Evolutionary conservation across 2,888 invertebrate species (phyloP).

Genomic region (Macropis europaea): DNA sequence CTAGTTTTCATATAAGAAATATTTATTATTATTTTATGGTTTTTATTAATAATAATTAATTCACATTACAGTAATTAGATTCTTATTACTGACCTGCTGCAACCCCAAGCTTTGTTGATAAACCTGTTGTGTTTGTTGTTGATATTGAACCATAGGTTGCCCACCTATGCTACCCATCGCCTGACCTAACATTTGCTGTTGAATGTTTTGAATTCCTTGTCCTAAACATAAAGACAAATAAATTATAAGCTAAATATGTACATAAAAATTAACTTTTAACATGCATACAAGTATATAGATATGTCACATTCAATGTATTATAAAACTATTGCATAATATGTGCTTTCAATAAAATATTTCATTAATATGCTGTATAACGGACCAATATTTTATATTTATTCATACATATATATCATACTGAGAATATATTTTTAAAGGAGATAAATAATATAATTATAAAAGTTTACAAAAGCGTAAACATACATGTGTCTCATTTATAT

Average conservation of each 20-base stretch:
- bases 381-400: background rate
- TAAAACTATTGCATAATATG: slow-evolving; percentile 1
- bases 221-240: slow-evolving; percentile 77
- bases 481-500: background rate
- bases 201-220: slow-evolving; percentile 82
- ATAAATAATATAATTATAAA: background rate
- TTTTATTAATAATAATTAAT: background rate
- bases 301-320: background rate
- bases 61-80: no score
- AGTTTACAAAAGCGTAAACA: background rate
- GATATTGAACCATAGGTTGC: slow-evolving; percentile 88
- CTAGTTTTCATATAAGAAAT: background rate
- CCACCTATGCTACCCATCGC: slow-evolving; percentile 84
- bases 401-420: background rate
- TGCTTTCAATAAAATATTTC: background rate
- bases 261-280: background rate
- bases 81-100: slow-evolving; percentile 82
- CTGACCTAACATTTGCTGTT: slow-evolving; percentile 86
- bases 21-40: background rate
- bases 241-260: background rate
- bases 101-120: slow-evolving; percentile 86
- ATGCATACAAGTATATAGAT: background rate
- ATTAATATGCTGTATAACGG: background rate
- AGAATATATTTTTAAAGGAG: background rate
- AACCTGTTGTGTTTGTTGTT: slow-evolving; percentile 85